These are phyloP conservation scores for Lagenorhynchus albirostris DNA, from an alignment of 2,113 vertebrate species.

Conservation along the genomic window DNA sequence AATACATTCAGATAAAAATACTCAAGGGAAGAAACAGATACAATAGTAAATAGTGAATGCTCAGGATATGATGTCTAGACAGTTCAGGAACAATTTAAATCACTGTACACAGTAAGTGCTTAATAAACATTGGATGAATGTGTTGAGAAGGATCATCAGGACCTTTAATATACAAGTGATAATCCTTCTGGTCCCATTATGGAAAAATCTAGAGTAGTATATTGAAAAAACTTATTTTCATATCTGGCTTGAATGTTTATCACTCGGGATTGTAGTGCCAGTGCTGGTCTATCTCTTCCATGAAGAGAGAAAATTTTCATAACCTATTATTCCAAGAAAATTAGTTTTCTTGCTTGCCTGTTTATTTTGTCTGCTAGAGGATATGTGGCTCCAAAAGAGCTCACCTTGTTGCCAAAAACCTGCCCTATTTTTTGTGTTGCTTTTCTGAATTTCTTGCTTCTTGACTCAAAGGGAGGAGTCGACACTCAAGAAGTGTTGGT, in stretches of 20 bases:
- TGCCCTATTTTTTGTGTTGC: background rate
- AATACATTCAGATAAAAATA: background rate
- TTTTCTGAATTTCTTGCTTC: background rate
- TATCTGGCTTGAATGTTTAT: background rate
- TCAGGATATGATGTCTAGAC: background rate
- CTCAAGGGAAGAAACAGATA: background rate
- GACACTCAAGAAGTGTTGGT: background rate
- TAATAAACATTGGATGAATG: background rate
- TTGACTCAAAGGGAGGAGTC: background rate
- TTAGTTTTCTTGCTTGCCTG: background rate
- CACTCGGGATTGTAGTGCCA: background rate
- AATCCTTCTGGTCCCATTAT: background rate
- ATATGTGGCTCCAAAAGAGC: background rate
- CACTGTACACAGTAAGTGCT: background rate
- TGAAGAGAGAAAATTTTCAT: background rate
- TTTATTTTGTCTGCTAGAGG: background rate
- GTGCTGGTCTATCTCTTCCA: background rate
- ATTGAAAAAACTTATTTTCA: background rate
- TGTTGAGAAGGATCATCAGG: background rate
- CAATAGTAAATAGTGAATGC: background rate
- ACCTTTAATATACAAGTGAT: background rate
- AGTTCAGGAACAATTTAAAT: background rate
- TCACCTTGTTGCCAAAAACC: background rate
- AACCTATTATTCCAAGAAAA: background rate
- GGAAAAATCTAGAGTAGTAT: background rate